Percentiles rank a stretch among this genome's conserved stretches.
These are phyloP conservation scores for Trididemnum clinides DNA, from an alignment of 23 tunicate species.

Conservation along the genomic window DNA sequence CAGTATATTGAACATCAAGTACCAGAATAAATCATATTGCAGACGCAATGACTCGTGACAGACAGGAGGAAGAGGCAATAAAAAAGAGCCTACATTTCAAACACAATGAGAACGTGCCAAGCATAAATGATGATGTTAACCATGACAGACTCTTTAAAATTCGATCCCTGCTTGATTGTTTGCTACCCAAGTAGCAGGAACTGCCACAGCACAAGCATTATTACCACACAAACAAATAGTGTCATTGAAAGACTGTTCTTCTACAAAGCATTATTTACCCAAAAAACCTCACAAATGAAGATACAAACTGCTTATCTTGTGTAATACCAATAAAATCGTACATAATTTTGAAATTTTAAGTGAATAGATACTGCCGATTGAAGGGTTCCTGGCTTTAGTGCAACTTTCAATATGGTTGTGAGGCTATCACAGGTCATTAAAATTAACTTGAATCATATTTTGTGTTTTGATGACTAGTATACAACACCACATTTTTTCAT, in stretches of 20 bases:
- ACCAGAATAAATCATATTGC: neutral
- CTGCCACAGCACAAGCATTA: neutral
- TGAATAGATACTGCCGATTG: neutral
- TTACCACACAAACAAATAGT: neutral
- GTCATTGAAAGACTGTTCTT: no score
- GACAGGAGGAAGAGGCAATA: neutral
- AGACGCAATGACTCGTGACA: neutral
- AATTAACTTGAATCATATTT: neutral
- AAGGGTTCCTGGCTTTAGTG: neutral
- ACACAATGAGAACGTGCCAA: neutral
- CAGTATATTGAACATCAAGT: neutral
- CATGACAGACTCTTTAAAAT: neutral
- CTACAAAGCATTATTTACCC: neutral
- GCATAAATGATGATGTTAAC: neutral
- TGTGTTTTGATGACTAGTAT: neutral
- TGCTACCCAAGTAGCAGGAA: neutral
- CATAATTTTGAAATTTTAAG: neutral
- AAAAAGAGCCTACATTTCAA: neutral
- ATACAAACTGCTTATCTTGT: neutral
- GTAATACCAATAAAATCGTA: neutral
- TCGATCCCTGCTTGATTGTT: neutral
- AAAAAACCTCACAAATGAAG: neutral
- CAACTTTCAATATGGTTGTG: neutral
- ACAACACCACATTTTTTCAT: neutral
- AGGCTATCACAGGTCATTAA: neutral